Evolutionary conservation across 2,888 invertebrate species (phyloP), one percentile per base, ranked within the genome.

Genomic region (Stenodema calcarata): DNA sequence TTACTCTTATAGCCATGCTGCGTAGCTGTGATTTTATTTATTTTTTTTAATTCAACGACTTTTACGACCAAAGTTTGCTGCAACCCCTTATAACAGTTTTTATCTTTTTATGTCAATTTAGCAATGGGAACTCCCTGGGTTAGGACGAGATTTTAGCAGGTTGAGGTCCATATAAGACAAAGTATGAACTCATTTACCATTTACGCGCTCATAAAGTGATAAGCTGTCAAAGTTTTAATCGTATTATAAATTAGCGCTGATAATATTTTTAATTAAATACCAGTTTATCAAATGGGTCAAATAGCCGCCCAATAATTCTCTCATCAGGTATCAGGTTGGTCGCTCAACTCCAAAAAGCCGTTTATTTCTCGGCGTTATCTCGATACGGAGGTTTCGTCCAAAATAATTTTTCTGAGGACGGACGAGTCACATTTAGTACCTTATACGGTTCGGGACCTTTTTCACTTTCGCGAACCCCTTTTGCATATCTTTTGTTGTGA

Each of bases 401-500:
- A 50, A 62, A 62, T 18, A 62, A 18, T 62, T 62, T 62, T 62
- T 18, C 18, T n/a, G 62, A 27, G 62, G 23, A 47, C 47, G 12
- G 47, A 47, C 14, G 47, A 47, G 47, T 23, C 62, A 12, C 62
- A 62, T 62, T 62, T 62, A 62, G 62, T 62, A 18, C 62, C 62
- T 62, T 62, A 62, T 62, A 62, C 11, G 62, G 62, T 23, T 23
- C 23, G 62, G 23, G 62, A 62, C 23, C 62, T 62, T 62, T 23
- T 62, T 62, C 62, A 62, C 62, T 62, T 62, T 62, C 62, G 62
- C 62, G 62, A 7, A 62, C 75, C 80, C 80, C 35, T 80, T 86
- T 86, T 80, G 86, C 86, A 86, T 86, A 86, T 86, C 86, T 86
- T 86, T 81, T 86, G 86, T 86, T 86, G 86, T 86, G 86, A 86